Base-by-base conservation (phyloP, 37 sponge, comb jelly and placozoan genomes). In the Spongia lamella region DNA sequence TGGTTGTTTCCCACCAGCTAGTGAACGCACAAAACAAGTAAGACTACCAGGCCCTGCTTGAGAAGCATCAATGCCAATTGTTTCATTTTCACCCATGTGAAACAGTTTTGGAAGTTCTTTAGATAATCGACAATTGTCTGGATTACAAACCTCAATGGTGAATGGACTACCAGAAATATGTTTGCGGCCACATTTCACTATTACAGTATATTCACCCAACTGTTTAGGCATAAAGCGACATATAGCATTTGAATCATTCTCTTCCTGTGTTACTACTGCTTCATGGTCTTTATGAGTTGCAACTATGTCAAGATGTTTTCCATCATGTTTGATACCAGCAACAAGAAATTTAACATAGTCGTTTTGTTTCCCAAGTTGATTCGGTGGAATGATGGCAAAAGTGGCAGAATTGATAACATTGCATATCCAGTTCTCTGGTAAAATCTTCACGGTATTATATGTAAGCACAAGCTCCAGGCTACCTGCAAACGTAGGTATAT, bases 111-210 rank as follows among this genome's bases (percentile, higher is more conserved):
- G 90, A 3, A 63, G 27, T 13, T 54, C 59, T 1, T 76, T 64
- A 39, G 59, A 65, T 14, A 84, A 17, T 32, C 47, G 75, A 56
- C 82, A 81, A 25, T 43, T 53, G n/a, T 70, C 76, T 3, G 93
- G 93, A 35, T 92, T 68, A 30, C 74, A 60, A 26, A 92, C 72
- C 17, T 64, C 40, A 5, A 77, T 71, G n/a, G 55, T 56, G 76
- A 90, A 93, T 1, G 94, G 94, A 50, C 88, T 81, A 31, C 92
- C 94, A 51, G 61, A 66, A 37, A 93, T 78, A 37, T 86, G 62
- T 21, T 80, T 68, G 15, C 71, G 83, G 3, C 63, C 61, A 38
- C 60, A 57, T 36, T 59, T 83, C 33, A 93, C 84, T 20, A 75
- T 38, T 6, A 93, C 80, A 1, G 22, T 26, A 62, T 93, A 90